phyloP scores from a whole-genome alignment of 1,140 invertebrate species.

The Lepidurus packardi region DNA sequence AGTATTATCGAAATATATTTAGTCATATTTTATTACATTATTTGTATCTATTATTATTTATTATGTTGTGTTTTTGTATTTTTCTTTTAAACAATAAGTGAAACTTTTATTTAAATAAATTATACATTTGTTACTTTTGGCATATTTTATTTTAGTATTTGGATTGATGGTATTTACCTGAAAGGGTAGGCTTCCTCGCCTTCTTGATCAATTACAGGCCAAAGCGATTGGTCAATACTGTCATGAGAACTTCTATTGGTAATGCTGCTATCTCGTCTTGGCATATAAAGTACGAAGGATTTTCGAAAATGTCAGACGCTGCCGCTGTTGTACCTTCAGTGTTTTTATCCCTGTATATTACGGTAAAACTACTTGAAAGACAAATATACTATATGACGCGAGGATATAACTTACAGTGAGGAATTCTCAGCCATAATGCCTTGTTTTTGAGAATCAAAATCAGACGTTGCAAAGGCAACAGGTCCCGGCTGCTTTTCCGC shows the following conservation, averaged over 20 bases:
- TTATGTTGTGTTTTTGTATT: neutral
- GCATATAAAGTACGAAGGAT: neutral
- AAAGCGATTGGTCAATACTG: conserved; percentile 5
- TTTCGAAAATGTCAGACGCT: conserved; percentile 5
- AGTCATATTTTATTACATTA: neutral
- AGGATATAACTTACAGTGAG: neutral
- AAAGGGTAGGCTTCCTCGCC: conserved; percentile 3
- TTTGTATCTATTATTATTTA: neutral
- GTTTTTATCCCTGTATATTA: neutral
- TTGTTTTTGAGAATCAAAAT: conserved; percentile 2
- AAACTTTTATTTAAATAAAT: neutral
- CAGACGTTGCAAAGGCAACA: conserved; percentile 4
- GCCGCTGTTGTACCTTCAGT: neutral
- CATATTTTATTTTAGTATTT: neutral
- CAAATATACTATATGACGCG: neutral
- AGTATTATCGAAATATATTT: conserved; percentile 8
- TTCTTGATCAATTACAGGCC: neutral
- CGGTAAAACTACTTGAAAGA: neutral
- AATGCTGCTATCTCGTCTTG: neutral
- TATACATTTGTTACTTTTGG: neutral
- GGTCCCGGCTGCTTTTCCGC: neutral
- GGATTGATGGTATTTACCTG: conserved; percentile 5
- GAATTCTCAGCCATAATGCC: neutral
- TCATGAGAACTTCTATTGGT: neutral
- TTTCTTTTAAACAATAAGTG: neutral